Evolutionary conservation across 2,113 vertebrate genomes (phyloP).

Genomic region (Lagopus leucura): DNA sequence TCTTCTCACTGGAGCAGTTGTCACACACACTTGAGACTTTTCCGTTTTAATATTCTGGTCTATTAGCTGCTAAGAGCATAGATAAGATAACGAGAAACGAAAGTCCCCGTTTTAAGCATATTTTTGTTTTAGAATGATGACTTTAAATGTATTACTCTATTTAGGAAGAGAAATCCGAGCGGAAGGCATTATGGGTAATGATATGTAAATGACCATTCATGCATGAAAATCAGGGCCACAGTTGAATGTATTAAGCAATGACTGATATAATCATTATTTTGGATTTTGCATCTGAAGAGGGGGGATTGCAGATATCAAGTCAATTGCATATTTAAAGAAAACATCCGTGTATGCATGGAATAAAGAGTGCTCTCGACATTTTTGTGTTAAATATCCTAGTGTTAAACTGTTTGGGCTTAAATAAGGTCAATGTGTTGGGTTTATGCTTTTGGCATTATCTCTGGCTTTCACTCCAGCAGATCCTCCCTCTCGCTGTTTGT

Average conservation of each 20-base stretch:
- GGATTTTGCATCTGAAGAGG: conserved; percentile 50
- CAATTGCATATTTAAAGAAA: conserved; percentile 62
- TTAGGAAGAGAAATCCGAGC: conserved; percentile 42
- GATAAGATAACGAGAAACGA: conserved; percentile 35
- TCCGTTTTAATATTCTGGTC: conserved; percentile 41
- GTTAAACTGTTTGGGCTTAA: conserved; percentile 43
- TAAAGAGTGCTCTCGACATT: not conserved
- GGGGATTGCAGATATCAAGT: conserved; percentile 43
- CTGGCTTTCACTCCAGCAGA: conserved; percentile 35
- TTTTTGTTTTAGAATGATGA: conserved; percentile 53
- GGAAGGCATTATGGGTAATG: conserved; percentile 52
- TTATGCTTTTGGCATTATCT: conserved; percentile 46
- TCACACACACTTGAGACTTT: conserved; percentile 30
- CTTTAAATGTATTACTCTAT: conserved; percentile 54
- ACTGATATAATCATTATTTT: conserved; percentile 65
- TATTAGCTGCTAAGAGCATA: conserved; percentile 15
- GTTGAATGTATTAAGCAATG: conserved; percentile 43
- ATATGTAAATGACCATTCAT: conserved; percentile 66
- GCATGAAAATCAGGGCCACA: conserved; percentile 63
- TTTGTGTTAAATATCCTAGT: not conserved
- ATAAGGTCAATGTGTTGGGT: conserved; percentile 62
- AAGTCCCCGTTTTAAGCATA: not conserved
- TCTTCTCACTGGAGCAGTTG: conserved; percentile 36
- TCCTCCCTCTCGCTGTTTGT: conserved; percentile 19
- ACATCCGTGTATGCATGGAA: not conserved